A percentile compares a stretch with the other conserved stretches of the same genome.
Conservation (phyloP, 2,888 invertebrate species). For the Thereva unica region DNA sequence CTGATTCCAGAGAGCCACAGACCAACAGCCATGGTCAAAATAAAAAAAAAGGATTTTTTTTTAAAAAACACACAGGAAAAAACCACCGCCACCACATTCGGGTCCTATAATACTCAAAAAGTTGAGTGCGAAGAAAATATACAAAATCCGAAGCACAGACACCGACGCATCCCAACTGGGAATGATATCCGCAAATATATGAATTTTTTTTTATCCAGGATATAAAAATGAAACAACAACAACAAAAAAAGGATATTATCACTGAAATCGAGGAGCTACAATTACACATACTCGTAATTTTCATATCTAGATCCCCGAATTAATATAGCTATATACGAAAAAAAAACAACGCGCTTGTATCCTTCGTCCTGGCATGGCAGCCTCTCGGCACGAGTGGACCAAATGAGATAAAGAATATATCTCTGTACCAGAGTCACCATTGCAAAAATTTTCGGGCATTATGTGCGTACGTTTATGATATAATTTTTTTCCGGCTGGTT, state of each 20-base stretch:
- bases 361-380: conserved; percentile 2
- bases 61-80: conserved; percentile 11
- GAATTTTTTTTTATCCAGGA: conserved; percentile 12
- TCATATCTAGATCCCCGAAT: conserved; percentile 6
- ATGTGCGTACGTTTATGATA: conserved; percentile 27
- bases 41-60: conserved; percentile 17
- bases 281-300: conserved; percentile 30
- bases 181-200: conserved; percentile 39
- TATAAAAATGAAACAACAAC: no score
- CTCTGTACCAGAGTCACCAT: not conserved
- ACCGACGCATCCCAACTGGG: conserved; percentile 38
- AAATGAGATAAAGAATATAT: conserved; percentile 36
- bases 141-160: conserved; percentile 36
- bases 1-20: conserved; percentile 33
- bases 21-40: conserved; percentile 39
- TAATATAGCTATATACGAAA: not conserved
- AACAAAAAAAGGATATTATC: conserved; percentile 14
- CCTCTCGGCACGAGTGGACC: conserved; percentile 24
- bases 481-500: conserved; percentile 36
- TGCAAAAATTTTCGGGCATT: conserved; percentile 1
- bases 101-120: conserved; percentile 38
- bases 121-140: conserved; percentile 33
- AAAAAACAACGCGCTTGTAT: not conserved
- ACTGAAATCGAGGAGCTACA: conserved; percentile 27
- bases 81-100: conserved; percentile 20